Percentiles rank a stretch among this genome's conserved stretches.
Evolutionary conservation across 2,113 vertebrate species (phyloP).

Genomic region (Catharus bicknelli): DNA sequence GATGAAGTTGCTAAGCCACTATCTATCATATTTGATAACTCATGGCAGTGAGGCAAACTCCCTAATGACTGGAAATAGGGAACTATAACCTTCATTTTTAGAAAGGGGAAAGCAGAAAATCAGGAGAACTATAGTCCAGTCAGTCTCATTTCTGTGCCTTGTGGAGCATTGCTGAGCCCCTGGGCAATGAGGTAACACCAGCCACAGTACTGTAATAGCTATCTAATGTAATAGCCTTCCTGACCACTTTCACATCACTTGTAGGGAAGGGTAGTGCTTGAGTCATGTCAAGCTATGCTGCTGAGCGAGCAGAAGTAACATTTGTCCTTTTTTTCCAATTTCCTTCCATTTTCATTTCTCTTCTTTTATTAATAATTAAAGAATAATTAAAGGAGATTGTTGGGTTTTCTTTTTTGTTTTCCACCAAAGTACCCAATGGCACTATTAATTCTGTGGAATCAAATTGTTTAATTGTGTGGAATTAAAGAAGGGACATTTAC

Average conservation of each 20-base stretch:
- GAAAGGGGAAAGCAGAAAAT: background rate
- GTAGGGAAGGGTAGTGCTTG: fast-evolving
- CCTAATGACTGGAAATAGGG: background rate
- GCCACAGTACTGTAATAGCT: background rate
- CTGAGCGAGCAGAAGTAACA: background rate
- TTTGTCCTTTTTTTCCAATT: background rate
- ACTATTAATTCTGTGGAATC: background rate
- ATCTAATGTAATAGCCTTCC: background rate
- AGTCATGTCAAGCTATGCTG: background rate
- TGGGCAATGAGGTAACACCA: background rate
- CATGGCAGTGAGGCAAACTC: background rate
- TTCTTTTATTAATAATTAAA: background rate
- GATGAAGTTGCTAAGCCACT: background rate
- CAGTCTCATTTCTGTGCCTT: background rate
- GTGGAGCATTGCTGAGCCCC: background rate
- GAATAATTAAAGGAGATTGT: background rate
- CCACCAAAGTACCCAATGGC: background rate
- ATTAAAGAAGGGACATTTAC: background rate
- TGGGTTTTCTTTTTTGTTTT: background rate
- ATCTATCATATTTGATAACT: background rate
- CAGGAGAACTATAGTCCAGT: background rate
- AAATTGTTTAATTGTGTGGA: background rate
- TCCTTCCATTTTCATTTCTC: background rate
- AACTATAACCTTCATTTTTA: background rate
- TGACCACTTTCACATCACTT: fast-evolving